A percentile compares a stretch with the other conserved stretches of the same genome.
These are phyloP conservation scores for Drosophila barbarae DNA, from an alignment of 2,888 invertebrate species.

Conservation along the genomic window DNA sequence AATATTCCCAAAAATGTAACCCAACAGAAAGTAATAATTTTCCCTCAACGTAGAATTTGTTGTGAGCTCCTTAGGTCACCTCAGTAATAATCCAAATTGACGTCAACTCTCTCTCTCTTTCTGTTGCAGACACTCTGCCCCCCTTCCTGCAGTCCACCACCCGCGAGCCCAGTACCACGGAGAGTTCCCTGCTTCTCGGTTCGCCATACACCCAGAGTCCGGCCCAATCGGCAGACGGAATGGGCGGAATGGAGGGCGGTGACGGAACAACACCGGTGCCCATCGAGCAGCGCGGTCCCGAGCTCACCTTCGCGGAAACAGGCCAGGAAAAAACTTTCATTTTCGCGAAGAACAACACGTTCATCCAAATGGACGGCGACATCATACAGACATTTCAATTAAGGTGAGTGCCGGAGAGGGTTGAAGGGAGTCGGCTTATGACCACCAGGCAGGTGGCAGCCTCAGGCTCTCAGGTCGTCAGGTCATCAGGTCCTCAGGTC, in stretches of 20 bases:
- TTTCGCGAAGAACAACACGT: slow-evolving; percentile 94
- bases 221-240: slow-evolving; percentile 51
- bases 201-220: slow-evolving; percentile 68
- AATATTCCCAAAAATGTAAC: not conserved
- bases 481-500: slow-evolving; percentile 9
- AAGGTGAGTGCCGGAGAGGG: slow-evolving; percentile 82
- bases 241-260: slow-evolving; percentile 49
- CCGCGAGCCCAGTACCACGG: slow-evolving; percentile 80
- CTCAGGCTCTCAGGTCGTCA: slow-evolving; percentile 15
- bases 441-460: slow-evolving; percentile 29
- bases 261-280: slow-evolving; percentile 83
- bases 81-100: slow-evolving; percentile 11
- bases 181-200: slow-evolving; percentile 72
- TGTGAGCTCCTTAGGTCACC: slow-evolving; percentile 6
- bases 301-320: slow-evolving; percentile 91
- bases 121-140: slow-evolving; percentile 81
- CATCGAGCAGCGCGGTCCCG: slow-evolving; percentile 87
- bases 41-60: not conserved
- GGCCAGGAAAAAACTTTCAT: slow-evolving; percentile 93
- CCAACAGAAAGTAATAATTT: not conserved
- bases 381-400: slow-evolving; percentile 94
- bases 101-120: slow-evolving; percentile 5
- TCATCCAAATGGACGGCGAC: slow-evolving; percentile 93
- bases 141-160: slow-evolving; percentile 81
- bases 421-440: slow-evolving; percentile 1